Base-by-base conservation (phyloP, 1,140 invertebrate species). In the Heliconius nattereri region DNA sequence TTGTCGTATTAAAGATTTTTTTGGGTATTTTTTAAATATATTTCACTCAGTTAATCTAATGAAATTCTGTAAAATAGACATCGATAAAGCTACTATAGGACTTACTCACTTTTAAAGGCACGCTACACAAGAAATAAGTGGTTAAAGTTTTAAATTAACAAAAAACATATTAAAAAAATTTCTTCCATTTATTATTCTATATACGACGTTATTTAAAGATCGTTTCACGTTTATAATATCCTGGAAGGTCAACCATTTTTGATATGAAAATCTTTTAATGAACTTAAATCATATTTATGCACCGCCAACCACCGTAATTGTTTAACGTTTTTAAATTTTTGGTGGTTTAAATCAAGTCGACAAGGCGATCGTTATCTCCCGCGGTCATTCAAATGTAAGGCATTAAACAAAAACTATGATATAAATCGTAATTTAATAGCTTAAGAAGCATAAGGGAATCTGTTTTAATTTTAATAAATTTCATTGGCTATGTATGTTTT, bases 391-490 rank as follows among this genome's bases (percentile, higher is more conserved):
- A 76, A 72, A 80, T 80, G 79, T 80, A 80, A 76, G 74, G 71
- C 76, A 72, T 76, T 80, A 76, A 45, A 80, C 71, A 80, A 80
- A 80, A 80, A 80, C 79, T 80, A n/a, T 32, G 75, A 80, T 80
- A 76, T 40, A 80, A 80, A 80, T 80, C 75, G 78, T 80, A 80
- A 80, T 76, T 76, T 80, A 80, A 80, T 80, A 80, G 74, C 70
- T 73, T 80, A 76, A 72, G 71, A n/a, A 72, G 6, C 32, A 72
- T 40, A n/a, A 72, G 35, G 40, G 20, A 79, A 71, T 78, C 54
- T 74, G 60, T 74, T 35, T 40, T 74, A 11, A 72, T 77, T 66
- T 77, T 71, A 72, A 77, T 77, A 77, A 71, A 77, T 29, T 49
- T 71, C 32, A 71, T 60, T 23, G 16, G 20, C 7, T 54, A n/a